Base-by-base conservation (phyloP, 2,797 vertebrate genomes). In the Syndactyla subalaris region DNA sequence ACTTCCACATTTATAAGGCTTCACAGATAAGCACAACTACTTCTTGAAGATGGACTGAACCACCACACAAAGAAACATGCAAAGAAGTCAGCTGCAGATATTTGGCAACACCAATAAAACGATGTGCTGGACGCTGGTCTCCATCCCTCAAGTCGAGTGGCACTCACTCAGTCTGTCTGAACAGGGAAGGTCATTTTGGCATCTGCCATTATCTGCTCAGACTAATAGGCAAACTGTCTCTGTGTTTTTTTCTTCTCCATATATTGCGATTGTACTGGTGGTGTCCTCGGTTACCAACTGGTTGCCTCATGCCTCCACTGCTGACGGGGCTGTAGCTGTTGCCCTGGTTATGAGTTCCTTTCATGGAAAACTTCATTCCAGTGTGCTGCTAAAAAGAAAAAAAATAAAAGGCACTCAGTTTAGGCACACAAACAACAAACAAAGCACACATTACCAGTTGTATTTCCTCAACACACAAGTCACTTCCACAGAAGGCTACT, bases 291-390 rank as follows among this genome's bases (percentile, higher is more conserved):
- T 98, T 98, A 90, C 98, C 98, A 92, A 97, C 96, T 1, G 98
- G 98, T 66, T 98, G 98, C 52, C 98, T 98, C 95, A 97, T 98
- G 13, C 97, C 95, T 71, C 98, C 98, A 10, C 75, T 95, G 32
- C 94, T 95, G 77, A 97, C 95, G 0, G 97, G 72, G 93, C 96
- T 98, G 76, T 98, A 98, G 97, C 98, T 94, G 85, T 98, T 97
- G 4, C 98, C 98, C 34, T 98, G 98, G 94, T 94, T 95, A 94
- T 99, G 99, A 95, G 99, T 98, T 97, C 98, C 98, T 97, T 99
- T 99, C 97, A 99, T 95, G 66, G 98, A 98, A 97, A 99, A 99
- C 96, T 99, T 99, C 95, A 98, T 98, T 95, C 98, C 98, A 9
- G 95, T 98, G 96, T 98, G 98, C 96, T 98, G 98, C 98, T 99